Evolutionary conservation across 2,113 vertebrate species (phyloP).

Genomic region (Daphoenositta chrysoptera): DNA sequence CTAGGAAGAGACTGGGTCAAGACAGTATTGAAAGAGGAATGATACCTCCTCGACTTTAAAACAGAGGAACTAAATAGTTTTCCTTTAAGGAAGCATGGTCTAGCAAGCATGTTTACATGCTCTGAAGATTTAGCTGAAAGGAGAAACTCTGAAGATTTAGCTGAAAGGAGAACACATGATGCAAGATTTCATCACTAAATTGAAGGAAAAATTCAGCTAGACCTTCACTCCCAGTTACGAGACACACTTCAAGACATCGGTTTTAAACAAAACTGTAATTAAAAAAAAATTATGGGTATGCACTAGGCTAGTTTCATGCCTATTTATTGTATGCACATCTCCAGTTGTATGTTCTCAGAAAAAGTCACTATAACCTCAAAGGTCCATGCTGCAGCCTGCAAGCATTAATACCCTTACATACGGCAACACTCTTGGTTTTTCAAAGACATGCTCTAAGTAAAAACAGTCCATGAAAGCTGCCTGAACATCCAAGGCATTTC

Average conservation of each 20-base stretch:
- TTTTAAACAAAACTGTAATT: background rate
- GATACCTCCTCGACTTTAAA: background rate
- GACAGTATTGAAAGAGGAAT: background rate
- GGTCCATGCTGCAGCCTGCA: background rate
- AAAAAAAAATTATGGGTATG: background rate
- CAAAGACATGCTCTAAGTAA: background rate
- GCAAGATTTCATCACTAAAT: background rate
- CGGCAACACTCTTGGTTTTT: background rate
- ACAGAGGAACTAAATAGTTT: constrained; percentile 32
- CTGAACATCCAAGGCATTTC: background rate
- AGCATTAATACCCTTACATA: background rate
- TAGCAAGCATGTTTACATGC: background rate
- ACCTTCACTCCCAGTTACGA: background rate
- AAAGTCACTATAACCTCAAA: background rate
- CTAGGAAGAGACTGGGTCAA: constrained; percentile 27
- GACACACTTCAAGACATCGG: accelerated
- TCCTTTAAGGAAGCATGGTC: constrained; percentile 14
- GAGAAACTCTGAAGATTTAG: background rate
- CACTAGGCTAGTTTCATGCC: background rate
- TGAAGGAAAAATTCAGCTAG: background rate
- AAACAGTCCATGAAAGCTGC: background rate
- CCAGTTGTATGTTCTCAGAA: background rate
- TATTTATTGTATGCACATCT: background rate
- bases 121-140: background rate
- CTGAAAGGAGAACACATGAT: background rate